A percentile compares a stretch with the other conserved stretches of the same genome.
These are phyloP conservation scores for Drepana falcataria DNA, from an alignment of 2,888 invertebrate genomes.

Conservation along the genomic window DNA sequence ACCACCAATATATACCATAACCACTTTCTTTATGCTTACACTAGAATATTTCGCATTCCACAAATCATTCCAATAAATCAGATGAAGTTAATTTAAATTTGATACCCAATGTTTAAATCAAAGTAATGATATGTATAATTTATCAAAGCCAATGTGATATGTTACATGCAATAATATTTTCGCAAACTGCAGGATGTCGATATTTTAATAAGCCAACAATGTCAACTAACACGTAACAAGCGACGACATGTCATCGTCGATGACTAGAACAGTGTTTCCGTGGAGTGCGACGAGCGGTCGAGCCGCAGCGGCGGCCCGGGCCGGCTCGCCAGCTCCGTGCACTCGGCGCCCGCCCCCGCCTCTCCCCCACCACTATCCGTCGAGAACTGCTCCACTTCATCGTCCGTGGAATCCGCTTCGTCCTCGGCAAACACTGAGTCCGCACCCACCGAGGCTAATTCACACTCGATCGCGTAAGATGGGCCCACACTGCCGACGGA, in stretches of 20 bases:
- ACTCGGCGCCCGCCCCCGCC: conserved; percentile 48
- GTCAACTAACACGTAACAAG: conserved; percentile 51
- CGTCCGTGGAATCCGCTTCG: conserved; percentile 87
- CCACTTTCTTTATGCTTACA: too few species aligned
- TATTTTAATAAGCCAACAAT: conserved; percentile 59
- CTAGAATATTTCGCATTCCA: too few species aligned
- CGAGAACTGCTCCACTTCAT: conserved; percentile 90
- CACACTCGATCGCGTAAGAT: conserved; percentile 83
- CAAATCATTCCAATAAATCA: too few species aligned
- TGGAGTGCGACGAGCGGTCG: conserved; percentile 81
- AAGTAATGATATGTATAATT: conserved; percentile 58
- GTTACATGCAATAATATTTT: conserved; percentile 29
- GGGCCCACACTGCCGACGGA: conserved; percentile 89
- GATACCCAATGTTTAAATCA: conserved; percentile 27
- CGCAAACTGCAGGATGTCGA: conserved; percentile 40
- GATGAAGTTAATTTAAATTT: conserved; percentile 11
- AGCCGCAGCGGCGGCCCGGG: conserved; percentile 47
- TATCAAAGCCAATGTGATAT: conserved; percentile 46
- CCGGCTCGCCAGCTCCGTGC: conserved; percentile 65
- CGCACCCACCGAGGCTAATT: conserved; percentile 84
- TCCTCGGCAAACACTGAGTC: conserved; percentile 90
- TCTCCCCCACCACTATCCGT: conserved; percentile 86
- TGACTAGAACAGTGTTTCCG: conserved; percentile 88
- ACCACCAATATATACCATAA: too few species aligned
- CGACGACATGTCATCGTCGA: conserved; percentile 28